Base-by-base conservation (phyloP, 1,140 invertebrate genomes). In the Leptinotarsa lineolata region DNA sequence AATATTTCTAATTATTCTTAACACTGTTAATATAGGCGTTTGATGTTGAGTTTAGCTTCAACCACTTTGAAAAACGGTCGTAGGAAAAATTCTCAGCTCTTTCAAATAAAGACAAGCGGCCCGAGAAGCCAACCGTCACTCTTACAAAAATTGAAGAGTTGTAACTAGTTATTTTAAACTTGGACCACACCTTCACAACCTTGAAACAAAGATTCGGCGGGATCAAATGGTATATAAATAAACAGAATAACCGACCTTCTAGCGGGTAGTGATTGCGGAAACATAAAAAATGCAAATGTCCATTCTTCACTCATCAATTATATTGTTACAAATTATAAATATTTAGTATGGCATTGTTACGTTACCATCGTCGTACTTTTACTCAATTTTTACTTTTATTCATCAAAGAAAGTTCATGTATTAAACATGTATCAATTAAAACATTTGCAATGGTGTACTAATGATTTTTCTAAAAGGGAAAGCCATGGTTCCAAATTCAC, bases 321-420 rank as follows among this genome's bases (percentile, higher is more conserved):
- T 18, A 54, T 54, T 54, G 48, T 54, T 54, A 18, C 48, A 18
- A 54, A n/a, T 54, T 54, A 54, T 54, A 13, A 54, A 54, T 54
- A 54, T 13, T 54, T 54, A 13, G 15, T n/a, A 16, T n/a, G 48
- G 13, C 3, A 54, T 54, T 54, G 48, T 54, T 54, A 54, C n/a
- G 13, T 30, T 30, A 30, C 30, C 30, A 30, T 6, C 48, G n/a
- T 54, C 48, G 48, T 54, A 54, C 48, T 54, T 54, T 54, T 54
- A 54, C 48, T 16, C 48, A 54, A 54, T 54, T 54, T 54, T 54
- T 54, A 54, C 48, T 54, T 54, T 54, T 54, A 54, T 54, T 54
- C 3, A n/a, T 15, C 48, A 12, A 54, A 54, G 48, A 54, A 54
- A 54, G 48, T 54, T 54, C 48, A 54, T 54, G 48, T 54, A 54